A percentile compares a stretch with the other conserved stretches of the same genome.
Evolutionary conservation across 2,888 invertebrate species (phyloP).

Genomic region (Hemithea aestivaria): DNA sequence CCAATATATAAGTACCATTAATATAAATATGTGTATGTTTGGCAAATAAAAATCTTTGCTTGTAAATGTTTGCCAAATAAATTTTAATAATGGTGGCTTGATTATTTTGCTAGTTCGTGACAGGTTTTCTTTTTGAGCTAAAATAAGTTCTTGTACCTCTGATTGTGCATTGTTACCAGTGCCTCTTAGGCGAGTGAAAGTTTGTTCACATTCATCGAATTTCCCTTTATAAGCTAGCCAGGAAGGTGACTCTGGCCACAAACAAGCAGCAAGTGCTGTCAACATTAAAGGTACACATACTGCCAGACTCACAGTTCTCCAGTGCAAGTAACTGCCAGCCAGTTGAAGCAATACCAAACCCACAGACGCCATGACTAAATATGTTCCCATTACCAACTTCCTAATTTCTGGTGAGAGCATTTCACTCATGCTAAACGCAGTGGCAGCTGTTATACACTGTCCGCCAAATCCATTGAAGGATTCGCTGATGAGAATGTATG

Average conservation of each 20-base stretch:
- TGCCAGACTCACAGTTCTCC: constrained; percentile 13
- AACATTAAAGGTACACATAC: constrained; percentile 13
- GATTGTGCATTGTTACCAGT: constrained; percentile 10
- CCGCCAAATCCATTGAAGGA: constrained; percentile 1
- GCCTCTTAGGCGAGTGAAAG: constrained; percentile 26
- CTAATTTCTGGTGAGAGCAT: constrained; percentile 16
- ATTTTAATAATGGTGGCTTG: neutral
- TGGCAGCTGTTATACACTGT: constrained; percentile 9
- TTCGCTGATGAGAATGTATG: no score
- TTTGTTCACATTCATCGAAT: constrained; percentile 18
- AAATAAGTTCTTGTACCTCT: constrained; percentile 19
- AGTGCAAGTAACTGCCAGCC: constrained; percentile 16
- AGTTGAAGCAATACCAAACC: constrained; percentile 9
- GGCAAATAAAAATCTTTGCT: constrained; percentile 26
- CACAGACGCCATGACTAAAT: constrained; percentile 8
- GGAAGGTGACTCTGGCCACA: constrained; percentile 27
- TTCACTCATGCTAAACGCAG: constrained; percentile 17
- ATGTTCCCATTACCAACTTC: no score
- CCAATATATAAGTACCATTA: constrained; percentile 21
- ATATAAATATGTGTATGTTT: constrained; percentile 14
- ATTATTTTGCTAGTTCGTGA: neutral
- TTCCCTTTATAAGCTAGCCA: constrained; percentile 28
- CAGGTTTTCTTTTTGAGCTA: constrained; percentile 15
- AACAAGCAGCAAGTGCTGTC: constrained; percentile 11
- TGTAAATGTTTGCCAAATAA: neutral